Percentiles rank a stretch among this genome's conserved stretches.
phyloP scores from a whole-genome alignment of 2,888 invertebrate species.

The Xanthostigma xanthostigma region DNA sequence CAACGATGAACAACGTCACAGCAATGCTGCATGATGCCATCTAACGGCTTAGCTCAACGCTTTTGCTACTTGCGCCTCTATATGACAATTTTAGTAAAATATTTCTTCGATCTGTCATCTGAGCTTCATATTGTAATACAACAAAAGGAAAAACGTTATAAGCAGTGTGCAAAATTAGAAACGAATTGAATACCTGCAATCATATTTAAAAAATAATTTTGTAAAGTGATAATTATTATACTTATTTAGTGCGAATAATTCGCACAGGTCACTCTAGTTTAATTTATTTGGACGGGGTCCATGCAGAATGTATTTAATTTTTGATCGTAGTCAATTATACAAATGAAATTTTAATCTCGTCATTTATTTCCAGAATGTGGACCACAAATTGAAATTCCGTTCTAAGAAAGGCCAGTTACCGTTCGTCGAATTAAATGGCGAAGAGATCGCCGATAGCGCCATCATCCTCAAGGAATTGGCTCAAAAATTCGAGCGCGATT shows the following conservation, averaged over 20 bases:
- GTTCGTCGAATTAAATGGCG: constrained; percentile 88
- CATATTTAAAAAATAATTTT: no score
- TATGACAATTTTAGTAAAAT: no score
- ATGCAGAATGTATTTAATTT: background rate
- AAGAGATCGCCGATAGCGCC: constrained; percentile 84
- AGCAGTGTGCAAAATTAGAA: no score
- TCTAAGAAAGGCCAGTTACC: constrained; percentile 91
- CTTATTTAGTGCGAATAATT: background rate
- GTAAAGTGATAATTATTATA: no score
- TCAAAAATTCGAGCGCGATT: constrained; percentile 66
- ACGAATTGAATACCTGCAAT: no score
- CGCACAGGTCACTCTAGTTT: background rate
- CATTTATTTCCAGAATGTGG: constrained; percentile 58
- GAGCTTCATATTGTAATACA: no score
- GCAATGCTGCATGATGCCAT: no score
- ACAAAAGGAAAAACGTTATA: no score
- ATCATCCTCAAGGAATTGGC: constrained; percentile 80
- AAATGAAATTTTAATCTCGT: constrained; percentile 7
- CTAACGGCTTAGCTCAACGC: no score
- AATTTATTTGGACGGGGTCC: background rate
- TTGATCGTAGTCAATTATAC: background rate
- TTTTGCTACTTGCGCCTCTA: no score
- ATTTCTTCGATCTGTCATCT: no score
- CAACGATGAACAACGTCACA: no score
- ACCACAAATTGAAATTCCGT: constrained; percentile 85